Base-by-base conservation (phyloP, 1,140 invertebrate species). In the Latrodectus geometricus region DNA sequence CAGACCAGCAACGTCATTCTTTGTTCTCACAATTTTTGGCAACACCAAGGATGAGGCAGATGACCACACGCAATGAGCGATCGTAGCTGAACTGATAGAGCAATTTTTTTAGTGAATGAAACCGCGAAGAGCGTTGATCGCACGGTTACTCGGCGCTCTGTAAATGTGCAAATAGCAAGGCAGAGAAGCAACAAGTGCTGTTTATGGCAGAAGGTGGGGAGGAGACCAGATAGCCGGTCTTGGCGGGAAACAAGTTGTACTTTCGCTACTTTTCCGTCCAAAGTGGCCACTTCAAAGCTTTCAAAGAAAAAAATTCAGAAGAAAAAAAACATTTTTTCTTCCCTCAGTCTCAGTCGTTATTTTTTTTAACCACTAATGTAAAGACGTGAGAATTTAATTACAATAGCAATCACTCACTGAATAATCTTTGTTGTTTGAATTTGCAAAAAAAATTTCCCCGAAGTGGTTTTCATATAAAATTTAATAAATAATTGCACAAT, bases 181-280 rank as follows among this genome's bases (percentile, higher is more conserved):
- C n/a, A n/a, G 50, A 76, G 54, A 23, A 76, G 73, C 82, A 84
- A 84, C 82, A 84, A 84, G 82, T 84, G 82, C 23, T 50, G 74
- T 76, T 35, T 21, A 52, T 54, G 52, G 52, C 14, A 21, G 74
- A 72, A 48, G 79, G 79, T 15, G 52, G 21, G 74, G 52, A 15
- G 69, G 9, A 50, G 73, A 84, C 61, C n/a, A 66, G 82, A 69
- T 70, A 61, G 80, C 72, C 56, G 65, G 52, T 74, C 80, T 9
- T 83, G 82, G 82, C 82, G 82, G 82, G 73, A 84, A 84, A 84
- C 82, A 75, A 73, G 82, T 84, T 84, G 50, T 84, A 73, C 82
- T 76, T 83, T 84, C 82, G 56, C 61, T 84, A 54, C 52, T 83
- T 48, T 69, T 35, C n/a, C 21, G 17, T 48, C 48, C 72, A 75